Conservation (phyloP, 2,113 vertebrate species). For the Larimichthys crocea region DNA sequence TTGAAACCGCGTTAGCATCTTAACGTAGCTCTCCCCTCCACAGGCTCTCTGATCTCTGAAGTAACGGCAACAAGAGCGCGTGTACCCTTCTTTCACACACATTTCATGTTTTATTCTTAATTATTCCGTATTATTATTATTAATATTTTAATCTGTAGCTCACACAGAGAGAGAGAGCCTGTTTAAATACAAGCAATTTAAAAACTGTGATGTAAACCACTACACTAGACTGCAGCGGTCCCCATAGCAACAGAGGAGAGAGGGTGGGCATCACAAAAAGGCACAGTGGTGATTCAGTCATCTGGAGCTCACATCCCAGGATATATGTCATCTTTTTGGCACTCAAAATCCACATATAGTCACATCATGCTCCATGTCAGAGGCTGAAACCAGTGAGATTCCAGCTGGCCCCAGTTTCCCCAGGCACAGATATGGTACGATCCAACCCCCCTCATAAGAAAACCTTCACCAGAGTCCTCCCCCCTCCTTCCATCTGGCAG, state of each 20-base stretch:
- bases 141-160: neutral
- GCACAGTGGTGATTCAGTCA: neutral
- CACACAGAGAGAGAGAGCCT: neutral
- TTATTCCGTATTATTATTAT: too few relatives aligned
- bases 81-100: too few relatives aligned
- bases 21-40: slow-evolving; percentile 20
- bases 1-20: neutral
- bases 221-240: slow-evolving; percentile 82
- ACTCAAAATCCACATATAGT: neutral
- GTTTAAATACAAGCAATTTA: neutral
- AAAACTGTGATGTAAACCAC: slow-evolving; percentile 51
- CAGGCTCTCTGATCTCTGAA: slow-evolving; percentile 45
- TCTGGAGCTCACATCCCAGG: neutral
- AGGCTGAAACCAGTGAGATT: slow-evolving; percentile 36
- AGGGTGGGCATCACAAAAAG: slow-evolving; percentile 59
- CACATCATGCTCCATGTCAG: neutral
- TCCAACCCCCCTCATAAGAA: slow-evolving; percentile 62
- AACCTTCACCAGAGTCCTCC: slow-evolving; percentile 49
- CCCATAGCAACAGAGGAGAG: slow-evolving; percentile 85
- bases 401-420: slow-evolving; percentile 44
- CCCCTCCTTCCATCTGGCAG: slow-evolving; percentile 75
- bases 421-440: slow-evolving; percentile 69
- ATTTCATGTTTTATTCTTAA: too few relatives aligned
- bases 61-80: neutral
- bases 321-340: neutral